phyloP scores from a whole-genome alignment of 2,113 vertebrate genomes.

The Gavia stellata region DNA sequence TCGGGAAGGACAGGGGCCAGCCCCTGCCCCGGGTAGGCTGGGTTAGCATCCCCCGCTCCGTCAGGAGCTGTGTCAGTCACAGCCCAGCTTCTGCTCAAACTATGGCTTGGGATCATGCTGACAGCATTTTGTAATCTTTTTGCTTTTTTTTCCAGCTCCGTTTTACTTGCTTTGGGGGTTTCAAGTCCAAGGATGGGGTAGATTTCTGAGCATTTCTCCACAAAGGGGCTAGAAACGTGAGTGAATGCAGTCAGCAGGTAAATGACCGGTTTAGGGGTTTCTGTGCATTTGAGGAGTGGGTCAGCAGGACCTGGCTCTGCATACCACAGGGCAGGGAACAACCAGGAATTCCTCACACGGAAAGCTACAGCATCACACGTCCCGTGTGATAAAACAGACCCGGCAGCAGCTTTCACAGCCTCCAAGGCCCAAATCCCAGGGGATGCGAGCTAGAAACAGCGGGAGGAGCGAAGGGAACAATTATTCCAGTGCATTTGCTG shows the following conservation, averaged over 20 bases:
- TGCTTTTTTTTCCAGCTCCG: background rate
- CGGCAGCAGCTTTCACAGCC: background rate
- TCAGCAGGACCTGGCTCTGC: rapidly evolving
- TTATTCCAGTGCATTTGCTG: background rate
- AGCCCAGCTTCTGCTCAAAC: background rate
- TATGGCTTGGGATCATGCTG: background rate
- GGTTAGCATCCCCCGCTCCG: rapidly evolving
- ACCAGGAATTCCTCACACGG: background rate
- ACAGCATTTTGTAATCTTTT: background rate
- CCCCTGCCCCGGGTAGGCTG: background rate
- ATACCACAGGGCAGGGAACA: background rate
- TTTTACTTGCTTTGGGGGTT: background rate
- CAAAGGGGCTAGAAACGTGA: background rate
- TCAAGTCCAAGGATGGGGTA: background rate
- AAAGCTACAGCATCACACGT: background rate
- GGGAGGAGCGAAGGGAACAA: background rate
- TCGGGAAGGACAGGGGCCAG: background rate
- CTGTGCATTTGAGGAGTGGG: background rate
- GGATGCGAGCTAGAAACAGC: background rate
- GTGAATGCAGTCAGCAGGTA: background rate
- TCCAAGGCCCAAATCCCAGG: background rate
- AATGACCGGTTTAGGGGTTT: background rate
- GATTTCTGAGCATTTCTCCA: background rate
- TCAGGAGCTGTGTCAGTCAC: background rate
- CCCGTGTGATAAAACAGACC: background rate